Conservation (phyloP, 2,888 invertebrate species). For the Catocala sponsa region DNA sequence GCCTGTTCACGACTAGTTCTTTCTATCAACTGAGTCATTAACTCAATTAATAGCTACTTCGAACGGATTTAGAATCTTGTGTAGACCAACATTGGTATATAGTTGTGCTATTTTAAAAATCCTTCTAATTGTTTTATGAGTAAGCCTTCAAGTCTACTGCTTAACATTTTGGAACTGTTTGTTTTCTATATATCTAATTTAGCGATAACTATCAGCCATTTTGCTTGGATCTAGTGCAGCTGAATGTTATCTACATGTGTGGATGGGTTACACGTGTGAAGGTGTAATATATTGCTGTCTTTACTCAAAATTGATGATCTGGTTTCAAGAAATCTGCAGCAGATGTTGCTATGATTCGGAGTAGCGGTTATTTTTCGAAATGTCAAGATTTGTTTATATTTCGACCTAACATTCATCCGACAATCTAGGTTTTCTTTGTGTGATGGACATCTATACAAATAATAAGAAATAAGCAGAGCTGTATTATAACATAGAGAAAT, state of each 20-base stretch:
- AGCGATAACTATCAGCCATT: constrained; percentile 2
- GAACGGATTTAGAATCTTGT: constrained; percentile 34
- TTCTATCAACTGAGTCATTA: constrained; percentile 40
- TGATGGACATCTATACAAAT: too few species aligned
- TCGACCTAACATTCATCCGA: neutral
- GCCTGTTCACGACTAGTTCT: constrained; percentile 42
- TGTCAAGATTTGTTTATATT: constrained; percentile 10
- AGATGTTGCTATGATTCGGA: constrained; percentile 11
- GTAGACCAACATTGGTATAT: constrained; percentile 37
- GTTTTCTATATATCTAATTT: constrained; percentile 23
- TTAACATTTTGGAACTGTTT: constrained; percentile 19
- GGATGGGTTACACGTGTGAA: neutral
- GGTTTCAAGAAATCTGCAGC: neutral
- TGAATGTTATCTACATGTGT: neutral
- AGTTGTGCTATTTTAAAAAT: constrained; percentile 15
- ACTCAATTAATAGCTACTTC: constrained; percentile 42
- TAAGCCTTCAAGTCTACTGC: constrained; percentile 29
- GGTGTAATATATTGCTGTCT: constrained; percentile 1
- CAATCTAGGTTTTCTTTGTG: too few species aligned
- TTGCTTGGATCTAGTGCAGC: neutral
- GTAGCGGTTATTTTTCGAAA: constrained; percentile 7
- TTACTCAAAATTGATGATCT: constrained; percentile 9
- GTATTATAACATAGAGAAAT: too few species aligned
- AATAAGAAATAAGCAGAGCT: too few species aligned
- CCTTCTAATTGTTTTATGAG: constrained; percentile 22